These are phyloP conservation scores for Brachypalpus laphriformis DNA, from an alignment of 2,888 invertebrate genomes.

Conservation along the genomic window DNA sequence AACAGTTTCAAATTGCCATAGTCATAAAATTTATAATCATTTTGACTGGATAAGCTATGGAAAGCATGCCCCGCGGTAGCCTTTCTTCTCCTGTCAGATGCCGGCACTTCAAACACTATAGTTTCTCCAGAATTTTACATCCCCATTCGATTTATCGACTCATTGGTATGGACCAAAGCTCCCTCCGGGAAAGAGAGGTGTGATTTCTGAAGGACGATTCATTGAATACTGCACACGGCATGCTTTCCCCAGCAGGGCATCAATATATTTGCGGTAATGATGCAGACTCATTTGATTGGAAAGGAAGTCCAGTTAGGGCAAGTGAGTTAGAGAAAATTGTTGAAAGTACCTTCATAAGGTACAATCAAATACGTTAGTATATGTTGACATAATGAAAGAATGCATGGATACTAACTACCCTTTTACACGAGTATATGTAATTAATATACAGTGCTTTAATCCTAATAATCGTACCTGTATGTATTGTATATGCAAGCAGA, in stretches of 20 bases:
- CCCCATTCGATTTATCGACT: conserved; percentile 33
- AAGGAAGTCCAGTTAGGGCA: conserved; percentile 84
- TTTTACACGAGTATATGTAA: too few species aligned
- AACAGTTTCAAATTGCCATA: conserved; percentile 27
- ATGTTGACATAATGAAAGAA: too few species aligned
- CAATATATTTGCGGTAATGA: conserved; percentile 86
- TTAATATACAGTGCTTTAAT: too few species aligned
- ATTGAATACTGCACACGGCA: conserved; percentile 79
- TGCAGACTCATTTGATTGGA: conserved; percentile 86
- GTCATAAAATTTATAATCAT: conserved; percentile 56
- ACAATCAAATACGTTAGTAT: not conserved
- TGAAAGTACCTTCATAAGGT: not conserved
- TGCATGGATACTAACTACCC: too few species aligned
- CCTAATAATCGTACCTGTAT: too few species aligned
- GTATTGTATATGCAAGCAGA: too few species aligned
- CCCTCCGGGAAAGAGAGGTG: conserved; percentile 86
- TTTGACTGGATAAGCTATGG: conserved; percentile 39
- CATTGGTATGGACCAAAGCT: conserved; percentile 85
- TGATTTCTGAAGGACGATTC: conserved; percentile 87
- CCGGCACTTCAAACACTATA: conserved; percentile 18
- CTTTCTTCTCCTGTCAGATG: conserved; percentile 33
- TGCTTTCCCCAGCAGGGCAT: conserved; percentile 84
- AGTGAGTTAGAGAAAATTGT: not conserved
- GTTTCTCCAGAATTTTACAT: conserved; percentile 33
- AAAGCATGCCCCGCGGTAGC: conserved; percentile 27